Evolutionary conservation across 1,140 invertebrate species (phyloP), one percentile per base, ranked within the genome.

Genomic region (Telenomus remus): DNA sequence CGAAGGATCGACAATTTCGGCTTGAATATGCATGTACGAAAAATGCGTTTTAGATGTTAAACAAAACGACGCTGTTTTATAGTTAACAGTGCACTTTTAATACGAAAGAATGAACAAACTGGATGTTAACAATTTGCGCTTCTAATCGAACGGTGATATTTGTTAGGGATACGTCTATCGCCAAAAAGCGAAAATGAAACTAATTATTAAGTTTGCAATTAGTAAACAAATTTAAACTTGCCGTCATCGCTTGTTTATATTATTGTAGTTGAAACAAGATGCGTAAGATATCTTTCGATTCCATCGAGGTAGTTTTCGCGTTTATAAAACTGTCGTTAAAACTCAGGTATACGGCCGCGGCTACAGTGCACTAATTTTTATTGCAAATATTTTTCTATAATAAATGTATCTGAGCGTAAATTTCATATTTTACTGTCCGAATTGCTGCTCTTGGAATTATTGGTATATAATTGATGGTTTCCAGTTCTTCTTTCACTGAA

Each of bases 251-350:
- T 76, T 79, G 73, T 76, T 73, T 65, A 66, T 76, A 79, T 79
- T 79, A 74, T 76, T 73, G 78, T 79, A 79, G 76, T 79, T 76
- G 73, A 73, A 76, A 76, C 78, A 79, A 79, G 72, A 79, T 76
- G 69, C 69, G 51, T 53, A 76, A 73, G 69, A 63, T 70, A 69
- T 53, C 19, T 1, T 75, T 75, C 77, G 72, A 73, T 79, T 72
- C 12, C 73, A 60, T 64, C 73, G 19, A 27, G 37, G 65, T 63
- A 16, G 57, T 16, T 61, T 44, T 74, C 55, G 44, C 53, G 48
- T 48, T 71, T 59, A 71, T 56, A 68, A 68, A 66, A 27, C 19
- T 69, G 68, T 69, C 69, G 37, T 72, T 72, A 77, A 77, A 72
- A 69, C 4, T 35, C 51, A 64, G 56, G 64, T 69, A 69, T 72